Conservation (phyloP, 2,113 vertebrate genomes). For the Psittacula cyanocephala region DNA sequence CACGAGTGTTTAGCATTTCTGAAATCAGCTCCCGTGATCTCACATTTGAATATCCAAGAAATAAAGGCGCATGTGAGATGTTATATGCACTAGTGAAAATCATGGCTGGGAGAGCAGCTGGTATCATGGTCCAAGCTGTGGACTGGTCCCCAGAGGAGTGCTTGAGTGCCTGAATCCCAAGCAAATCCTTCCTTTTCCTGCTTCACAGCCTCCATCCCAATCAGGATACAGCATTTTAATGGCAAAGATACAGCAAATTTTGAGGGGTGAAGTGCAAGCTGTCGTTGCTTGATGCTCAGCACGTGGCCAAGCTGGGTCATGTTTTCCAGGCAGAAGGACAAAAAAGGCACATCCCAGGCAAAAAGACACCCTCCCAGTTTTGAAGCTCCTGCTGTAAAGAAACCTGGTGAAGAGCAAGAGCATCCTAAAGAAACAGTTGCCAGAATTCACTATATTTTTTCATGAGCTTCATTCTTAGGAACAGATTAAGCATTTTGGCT, state of each 20-base stretch:
- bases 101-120: rapidly evolving
- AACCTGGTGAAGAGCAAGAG: not conserved
- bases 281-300: not conserved
- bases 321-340: not conserved
- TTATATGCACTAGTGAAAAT: not conserved
- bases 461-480: not conserved
- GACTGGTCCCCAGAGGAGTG: rapidly evolving
- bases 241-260: not conserved
- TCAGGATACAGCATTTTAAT: not conserved
- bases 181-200: not conserved
- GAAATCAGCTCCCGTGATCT: not conserved
- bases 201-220: not conserved
- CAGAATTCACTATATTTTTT: not conserved
- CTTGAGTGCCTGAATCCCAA: not conserved
- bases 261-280: not conserved
- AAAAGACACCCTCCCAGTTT: not conserved
- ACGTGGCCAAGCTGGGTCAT: rapidly evolving
- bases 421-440: rapidly evolving
- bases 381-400: not conserved
- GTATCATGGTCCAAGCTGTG: rapidly evolving
- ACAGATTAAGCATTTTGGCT: conserved; percentile 41
- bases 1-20: not conserved
- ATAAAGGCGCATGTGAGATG: rapidly evolving
- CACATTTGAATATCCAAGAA: not conserved
- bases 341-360: not conserved